Conservation (phyloP, 2,113 vertebrate species). For the Saguinus midas region DNA sequence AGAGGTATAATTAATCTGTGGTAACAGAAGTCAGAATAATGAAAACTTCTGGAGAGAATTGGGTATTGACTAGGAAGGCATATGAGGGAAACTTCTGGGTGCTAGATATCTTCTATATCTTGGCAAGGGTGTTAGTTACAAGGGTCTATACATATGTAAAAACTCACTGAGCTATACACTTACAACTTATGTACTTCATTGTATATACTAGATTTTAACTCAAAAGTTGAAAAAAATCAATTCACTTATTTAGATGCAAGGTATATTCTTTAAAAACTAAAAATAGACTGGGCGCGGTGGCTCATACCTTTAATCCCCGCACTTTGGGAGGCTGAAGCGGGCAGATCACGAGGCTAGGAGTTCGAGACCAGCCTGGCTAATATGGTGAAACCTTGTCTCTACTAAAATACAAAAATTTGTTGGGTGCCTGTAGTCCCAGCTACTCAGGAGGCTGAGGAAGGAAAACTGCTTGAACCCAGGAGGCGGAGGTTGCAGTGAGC, state of each 20-base stretch:
- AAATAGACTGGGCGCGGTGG: fast-evolving
- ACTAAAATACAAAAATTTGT: too few species aligned
- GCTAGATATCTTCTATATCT: not conserved
- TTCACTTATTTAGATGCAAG: not conserved
- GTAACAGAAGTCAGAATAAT: not conserved
- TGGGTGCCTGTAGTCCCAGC: too few species aligned
- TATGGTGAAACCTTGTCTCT: too few species aligned
- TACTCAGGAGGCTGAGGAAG: too few species aligned
- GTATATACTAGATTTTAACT: not conserved
- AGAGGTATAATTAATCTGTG: not conserved
- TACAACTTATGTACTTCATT: not conserved
- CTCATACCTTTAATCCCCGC: too few species aligned
- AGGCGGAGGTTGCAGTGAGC: too few species aligned
- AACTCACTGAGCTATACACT: not conserved
- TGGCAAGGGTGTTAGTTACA: not conserved
- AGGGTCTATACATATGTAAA: not conserved
- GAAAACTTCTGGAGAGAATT: not conserved
- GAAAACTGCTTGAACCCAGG: too few species aligned
- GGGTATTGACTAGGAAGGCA: not conserved
- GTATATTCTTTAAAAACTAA: not conserved
- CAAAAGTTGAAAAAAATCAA: not conserved
- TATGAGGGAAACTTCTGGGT: not conserved
- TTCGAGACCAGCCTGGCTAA: too few species aligned
- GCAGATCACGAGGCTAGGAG: too few species aligned
- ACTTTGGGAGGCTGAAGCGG: too few species aligned